phyloP scores from a whole-genome alignment of 2,888 invertebrate species.

The Dicranocentrus wangi region DNA sequence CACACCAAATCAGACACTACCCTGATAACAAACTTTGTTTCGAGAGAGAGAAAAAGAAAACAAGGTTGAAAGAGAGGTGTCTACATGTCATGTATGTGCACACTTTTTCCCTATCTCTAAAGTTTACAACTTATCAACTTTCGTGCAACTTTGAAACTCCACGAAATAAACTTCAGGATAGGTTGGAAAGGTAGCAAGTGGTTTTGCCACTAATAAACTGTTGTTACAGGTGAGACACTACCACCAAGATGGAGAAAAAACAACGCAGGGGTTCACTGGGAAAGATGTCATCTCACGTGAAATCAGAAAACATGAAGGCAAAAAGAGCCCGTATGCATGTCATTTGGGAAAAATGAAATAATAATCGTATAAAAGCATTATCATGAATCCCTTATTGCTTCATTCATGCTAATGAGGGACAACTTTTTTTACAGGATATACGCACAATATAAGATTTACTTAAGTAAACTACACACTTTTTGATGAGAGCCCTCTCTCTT shows the following conservation, averaged over 20 bases:
- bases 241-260: background rate
- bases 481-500: too few relatives aligned
- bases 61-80: conserved; percentile 28
- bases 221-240: conserved; percentile 36
- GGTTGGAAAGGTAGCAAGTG: background rate
- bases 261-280: conserved; percentile 1
- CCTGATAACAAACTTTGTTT: conserved; percentile 43
- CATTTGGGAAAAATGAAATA: conserved; percentile 22
- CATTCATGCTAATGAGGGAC: conserved; percentile 3
- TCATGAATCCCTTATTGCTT: background rate
- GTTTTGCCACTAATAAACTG: conserved; percentile 34
- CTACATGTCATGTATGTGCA: conserved; percentile 24
- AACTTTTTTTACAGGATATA: background rate
- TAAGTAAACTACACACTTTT: too few relatives aligned
- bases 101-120: conserved; percentile 3
- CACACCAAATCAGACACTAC: conserved; percentile 41
- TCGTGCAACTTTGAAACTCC: too few relatives aligned
- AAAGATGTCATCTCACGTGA: background rate
- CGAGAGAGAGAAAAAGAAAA: conserved; percentile 30
- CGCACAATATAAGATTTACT: background rate
- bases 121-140: conserved; percentile 21
- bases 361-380: conserved; percentile 27
- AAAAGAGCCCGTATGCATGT: background rate
- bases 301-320: background rate
- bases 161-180: background rate